Conservation (phyloP, 2,113 vertebrate genomes). For the Hiodon alosoides region DNA sequence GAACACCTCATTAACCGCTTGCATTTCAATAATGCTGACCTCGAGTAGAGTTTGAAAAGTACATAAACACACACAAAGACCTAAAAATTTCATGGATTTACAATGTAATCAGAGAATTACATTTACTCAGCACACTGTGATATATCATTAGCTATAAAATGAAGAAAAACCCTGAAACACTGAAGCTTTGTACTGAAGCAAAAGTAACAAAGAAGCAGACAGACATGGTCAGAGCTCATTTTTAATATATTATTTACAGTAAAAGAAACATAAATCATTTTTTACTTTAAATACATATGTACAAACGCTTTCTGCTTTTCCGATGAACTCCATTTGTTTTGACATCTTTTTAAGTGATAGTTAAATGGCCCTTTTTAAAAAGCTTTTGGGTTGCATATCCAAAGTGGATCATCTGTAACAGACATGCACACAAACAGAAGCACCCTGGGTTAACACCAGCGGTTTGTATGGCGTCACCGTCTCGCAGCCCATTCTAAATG, state of each 20-base stretch:
- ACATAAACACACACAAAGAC: neutral
- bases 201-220: conserved; percentile 18
- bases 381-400: no score
- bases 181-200: conserved; percentile 26
- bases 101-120: neutral
- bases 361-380: no score
- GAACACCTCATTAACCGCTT: neutral
- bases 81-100: conserved; percentile 11
- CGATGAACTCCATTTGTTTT: no score
- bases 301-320: conserved; percentile 40
- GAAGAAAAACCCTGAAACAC: conserved; percentile 29
- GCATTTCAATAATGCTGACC: neutral
- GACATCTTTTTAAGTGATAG: no score
- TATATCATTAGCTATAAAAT: conserved; percentile 6
- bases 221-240: conserved; percentile 18
- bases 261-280: conserved; percentile 40
- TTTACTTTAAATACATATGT: conserved; percentile 57
- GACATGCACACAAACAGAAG: no score
- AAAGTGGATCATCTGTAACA: no score
- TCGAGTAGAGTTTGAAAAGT: neutral
- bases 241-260: conserved; percentile 66
- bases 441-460: no score
- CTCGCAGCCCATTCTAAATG: no score
- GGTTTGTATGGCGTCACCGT: no score
- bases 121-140: neutral